Evolutionary conservation across 2,113 vertebrate species (phyloP).

Genomic region (Podiceps cristatus): DNA sequence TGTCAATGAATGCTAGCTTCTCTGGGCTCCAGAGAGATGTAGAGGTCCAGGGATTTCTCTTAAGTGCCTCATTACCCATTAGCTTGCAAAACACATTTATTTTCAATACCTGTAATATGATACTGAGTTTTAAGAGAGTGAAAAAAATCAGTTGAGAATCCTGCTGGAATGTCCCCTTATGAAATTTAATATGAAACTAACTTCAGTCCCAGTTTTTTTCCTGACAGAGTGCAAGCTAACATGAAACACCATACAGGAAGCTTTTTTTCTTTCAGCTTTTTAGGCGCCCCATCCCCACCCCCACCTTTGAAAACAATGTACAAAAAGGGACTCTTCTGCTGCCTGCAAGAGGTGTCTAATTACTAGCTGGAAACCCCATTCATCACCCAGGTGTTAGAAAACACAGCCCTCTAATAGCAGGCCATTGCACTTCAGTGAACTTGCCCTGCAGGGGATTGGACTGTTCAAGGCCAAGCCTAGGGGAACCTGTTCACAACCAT

Average conservation of each 20-base stretch:
- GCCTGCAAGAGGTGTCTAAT: conserved; percentile 40
- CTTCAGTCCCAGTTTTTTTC: neutral
- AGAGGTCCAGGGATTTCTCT: conserved; percentile 21
- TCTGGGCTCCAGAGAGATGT: conserved; percentile 32
- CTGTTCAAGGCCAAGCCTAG: neutral
- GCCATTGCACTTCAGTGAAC: conserved; percentile 15
- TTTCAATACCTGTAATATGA: conserved; percentile 64
- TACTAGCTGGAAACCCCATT: conserved; percentile 55
- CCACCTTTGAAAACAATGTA: conserved; percentile 31
- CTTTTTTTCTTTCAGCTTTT: conserved; percentile 1
- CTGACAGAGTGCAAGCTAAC: neutral
- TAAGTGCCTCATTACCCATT: conserved; percentile 49
- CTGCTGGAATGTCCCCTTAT: neutral
- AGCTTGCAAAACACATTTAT: conserved; percentile 55
- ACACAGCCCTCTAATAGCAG: conserved; percentile 5
- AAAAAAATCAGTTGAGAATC: conserved; percentile 18
- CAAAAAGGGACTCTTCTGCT: conserved; percentile 29
- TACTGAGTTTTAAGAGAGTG: conserved; percentile 27
- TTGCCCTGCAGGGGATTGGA: neutral
- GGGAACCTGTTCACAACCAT: neutral
- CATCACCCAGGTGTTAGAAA: conserved; percentile 64
- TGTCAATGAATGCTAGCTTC: conserved; percentile 59
- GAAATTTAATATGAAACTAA: conserved; percentile 57
- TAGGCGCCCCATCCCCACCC: neutral
- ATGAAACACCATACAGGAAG: neutral